These are phyloP conservation scores for Callosobruchus maculatus DNA, from an alignment of 2,888 invertebrate species.

Conservation along the genomic window DNA sequence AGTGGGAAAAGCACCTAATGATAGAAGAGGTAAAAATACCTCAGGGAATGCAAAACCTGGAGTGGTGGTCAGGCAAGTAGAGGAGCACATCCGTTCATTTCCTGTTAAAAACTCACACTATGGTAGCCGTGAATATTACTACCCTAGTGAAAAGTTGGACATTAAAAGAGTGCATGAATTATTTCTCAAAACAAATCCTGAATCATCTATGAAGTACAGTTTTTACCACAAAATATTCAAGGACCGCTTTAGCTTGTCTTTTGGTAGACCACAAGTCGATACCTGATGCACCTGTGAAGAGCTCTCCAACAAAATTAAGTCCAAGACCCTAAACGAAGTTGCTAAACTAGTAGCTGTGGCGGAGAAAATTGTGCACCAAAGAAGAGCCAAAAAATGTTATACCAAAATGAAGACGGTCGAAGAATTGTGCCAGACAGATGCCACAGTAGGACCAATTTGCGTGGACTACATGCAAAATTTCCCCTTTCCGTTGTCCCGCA, in stretches of 20 bases:
- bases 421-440: conserved; percentile 1
- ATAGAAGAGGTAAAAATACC: not conserved
- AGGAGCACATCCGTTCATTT: not conserved
- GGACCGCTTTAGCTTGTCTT: not conserved
- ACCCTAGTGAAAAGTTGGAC: not conserved
- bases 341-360: conserved; percentile 5
- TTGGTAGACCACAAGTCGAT: conserved; percentile 4
- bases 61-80: not conserved
- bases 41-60: not conserved
- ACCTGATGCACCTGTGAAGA: conserved; percentile 5
- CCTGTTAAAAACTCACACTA: not conserved
- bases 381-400: conserved; percentile 18
- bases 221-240: not conserved
- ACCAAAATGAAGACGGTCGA: conserved; percentile 11
- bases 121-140: not conserved
- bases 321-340: conserved; percentile 2
- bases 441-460: conserved; percentile 4
- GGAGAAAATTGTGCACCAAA: conserved; percentile 12
- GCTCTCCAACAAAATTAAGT: conserved; percentile 6
- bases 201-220: not conserved
- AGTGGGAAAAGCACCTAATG: not conserved
- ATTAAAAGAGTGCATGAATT: not conserved
- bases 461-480: conserved; percentile 14
- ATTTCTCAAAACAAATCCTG: not conserved
- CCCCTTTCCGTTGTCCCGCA: conserved; percentile 6